A percentile compares a stretch with the other conserved stretches of the same genome.
Conservation (phyloP, 2,888 invertebrate genomes). For the Drosophila borborema region DNA sequence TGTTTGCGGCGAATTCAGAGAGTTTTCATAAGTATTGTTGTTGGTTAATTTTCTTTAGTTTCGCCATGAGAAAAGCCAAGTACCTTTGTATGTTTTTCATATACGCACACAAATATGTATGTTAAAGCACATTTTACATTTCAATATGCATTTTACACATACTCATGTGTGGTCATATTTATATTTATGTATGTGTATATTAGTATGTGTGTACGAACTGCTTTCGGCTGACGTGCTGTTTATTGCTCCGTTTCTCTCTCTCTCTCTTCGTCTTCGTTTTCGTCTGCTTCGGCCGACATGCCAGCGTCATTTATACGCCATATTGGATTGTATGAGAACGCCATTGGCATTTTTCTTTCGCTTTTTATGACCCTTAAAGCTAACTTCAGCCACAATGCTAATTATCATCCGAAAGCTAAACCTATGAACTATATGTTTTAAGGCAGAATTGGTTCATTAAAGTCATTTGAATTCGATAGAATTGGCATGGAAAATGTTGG, state of each 20-base stretch:
- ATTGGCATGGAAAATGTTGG: constrained; percentile 37
- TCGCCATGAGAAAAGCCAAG: constrained; percentile 60
- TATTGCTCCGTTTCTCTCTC: constrained; percentile 40
- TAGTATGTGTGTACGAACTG: constrained; percentile 22
- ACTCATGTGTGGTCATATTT: constrained; percentile 13
- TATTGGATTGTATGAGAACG: constrained; percentile 51
- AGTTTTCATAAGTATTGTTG: constrained; percentile 61
- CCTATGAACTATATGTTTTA: constrained; percentile 48
- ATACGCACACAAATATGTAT: neutral
- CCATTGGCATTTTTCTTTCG: constrained; percentile 54
- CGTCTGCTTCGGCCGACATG: constrained; percentile 42
- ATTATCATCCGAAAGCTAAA: constrained; percentile 6
- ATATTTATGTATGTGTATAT: constrained; percentile 9
- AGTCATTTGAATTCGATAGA: constrained; percentile 8
- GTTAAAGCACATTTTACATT: constrained; percentile 5
- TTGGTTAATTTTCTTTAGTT: constrained; percentile 65
- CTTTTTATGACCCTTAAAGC: constrained; percentile 42
- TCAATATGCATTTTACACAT: constrained; percentile 7
- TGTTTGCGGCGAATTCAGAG: constrained; percentile 69
- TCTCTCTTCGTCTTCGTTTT: constrained; percentile 21
- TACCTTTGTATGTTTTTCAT: constrained; percentile 35
- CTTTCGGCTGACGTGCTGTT: constrained; percentile 46
- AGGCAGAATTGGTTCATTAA: constrained; percentile 32
- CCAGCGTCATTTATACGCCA: constrained; percentile 65
- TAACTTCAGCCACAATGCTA: neutral